Evolutionary conservation across 2,113 vertebrate genomes (phyloP), one percentile per base, ranked within the genome.

Genomic region (Symphodus melops): DNA sequence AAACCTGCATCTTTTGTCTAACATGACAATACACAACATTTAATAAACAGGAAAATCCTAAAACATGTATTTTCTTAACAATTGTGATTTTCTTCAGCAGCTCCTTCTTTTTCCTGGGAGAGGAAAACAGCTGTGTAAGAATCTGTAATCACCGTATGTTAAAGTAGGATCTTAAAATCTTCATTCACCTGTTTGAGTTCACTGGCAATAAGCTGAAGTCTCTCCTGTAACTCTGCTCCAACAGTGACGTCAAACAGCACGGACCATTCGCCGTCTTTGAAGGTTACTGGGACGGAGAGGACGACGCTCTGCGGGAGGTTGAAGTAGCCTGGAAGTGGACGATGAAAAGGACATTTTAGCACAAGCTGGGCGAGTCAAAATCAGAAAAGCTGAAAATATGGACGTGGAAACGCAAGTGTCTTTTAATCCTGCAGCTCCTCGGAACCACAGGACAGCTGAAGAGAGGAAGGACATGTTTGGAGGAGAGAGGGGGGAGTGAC

Each of bases 241-340:
- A 96, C 56, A 37, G 90, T 80, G 66, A 91, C 71, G 48, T 95
- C 86, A 9, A 81, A 87, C 53, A 91, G 10, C 51, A 90, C 90
- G 8, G 87, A 79, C 96, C 96, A 98, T 12, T 54, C 81, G 11
- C 96, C 95, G 14, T 93, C 89, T 33, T 84, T 88, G 83, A 96
- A 97, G 21, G 79, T 94, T 39, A 96, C 96, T 11, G 97, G 98
- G 85, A 98, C 90, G 36, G 96, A 98, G 72, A 96, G 93, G 41
- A 96, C 87, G 23, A 96, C 84, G n/a, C 89, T 96, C n/a, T 90
- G 83, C 21, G 96, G 96, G 87, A 97, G 13, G 1, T 77, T 84
- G 84, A 94, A 96, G 7, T 95, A 85, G 0, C 95, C 98, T 99
- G 46, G 33, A 63, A 36, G 59, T 1, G 46, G 5, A 28, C 44